Conservation (phyloP, 2,113 vertebrate genomes). For the Protobothrops flavoviridis region DNA sequence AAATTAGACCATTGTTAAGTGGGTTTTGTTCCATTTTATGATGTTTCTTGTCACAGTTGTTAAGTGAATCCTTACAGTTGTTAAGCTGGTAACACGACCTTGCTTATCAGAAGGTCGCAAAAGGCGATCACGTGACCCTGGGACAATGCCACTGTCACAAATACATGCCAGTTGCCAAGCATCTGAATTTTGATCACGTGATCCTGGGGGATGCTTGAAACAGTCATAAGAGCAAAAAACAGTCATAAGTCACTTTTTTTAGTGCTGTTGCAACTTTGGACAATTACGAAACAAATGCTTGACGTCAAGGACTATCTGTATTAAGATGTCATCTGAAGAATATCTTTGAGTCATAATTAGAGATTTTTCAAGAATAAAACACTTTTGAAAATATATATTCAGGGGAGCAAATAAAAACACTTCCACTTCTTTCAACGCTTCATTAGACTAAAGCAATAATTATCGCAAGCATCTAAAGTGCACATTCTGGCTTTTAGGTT, state of each 20-base stretch:
- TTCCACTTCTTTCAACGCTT: neutral
- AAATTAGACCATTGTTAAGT: too few relatives aligned
- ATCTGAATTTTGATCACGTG: neutral
- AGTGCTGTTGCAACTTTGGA: neutral
- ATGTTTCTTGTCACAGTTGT: too few relatives aligned
- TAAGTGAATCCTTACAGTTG: too few relatives aligned
- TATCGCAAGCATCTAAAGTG: neutral
- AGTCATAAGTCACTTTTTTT: neutral
- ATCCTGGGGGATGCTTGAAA: neutral
- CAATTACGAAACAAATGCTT: neutral
- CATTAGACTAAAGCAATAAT: neutral
- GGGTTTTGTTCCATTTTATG: too few relatives aligned
- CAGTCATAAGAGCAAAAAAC: neutral
- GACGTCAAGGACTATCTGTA: neutral
- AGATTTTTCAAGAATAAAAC: neutral
- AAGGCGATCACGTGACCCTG: neutral
- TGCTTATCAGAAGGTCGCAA: too few relatives aligned
- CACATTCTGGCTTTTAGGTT: neutral
- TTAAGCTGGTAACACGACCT: too few relatives aligned
- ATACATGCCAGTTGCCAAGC: neutral
- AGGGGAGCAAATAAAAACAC: neutral
- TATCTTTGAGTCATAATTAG: neutral
- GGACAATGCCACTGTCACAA: neutral
- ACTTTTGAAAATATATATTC: neutral
- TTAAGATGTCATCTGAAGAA: neutral